Evolutionary conservation across 1,140 invertebrate species (phyloP), one percentile per base, ranked within the genome.

Genomic region (Drosophila teissieri): DNA sequence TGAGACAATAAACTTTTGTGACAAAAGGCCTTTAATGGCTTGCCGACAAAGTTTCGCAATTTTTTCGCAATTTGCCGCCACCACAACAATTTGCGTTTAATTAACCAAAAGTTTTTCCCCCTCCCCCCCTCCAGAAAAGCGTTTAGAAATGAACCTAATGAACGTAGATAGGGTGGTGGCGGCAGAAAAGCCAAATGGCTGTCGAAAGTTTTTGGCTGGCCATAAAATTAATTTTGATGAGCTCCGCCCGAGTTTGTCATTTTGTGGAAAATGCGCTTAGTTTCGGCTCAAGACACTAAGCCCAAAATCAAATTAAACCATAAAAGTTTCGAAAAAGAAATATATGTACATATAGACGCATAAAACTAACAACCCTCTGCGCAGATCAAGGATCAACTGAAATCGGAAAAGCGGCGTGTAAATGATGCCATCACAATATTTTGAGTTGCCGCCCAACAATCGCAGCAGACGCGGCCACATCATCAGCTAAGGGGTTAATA

Each of bases 381-480:
- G 4, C 48, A 52, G 81, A 60, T 75, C 78, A 58, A 27, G 67
- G 82, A 76, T 88, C 69, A 91, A 84, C 77, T 74, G 53, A 70
- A 91, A 91, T 80, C 88, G 72, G 69, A 77, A 86, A 84, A 84
- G 80, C 78, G 72, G 88, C 88, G 88, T 91, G 88, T 91, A 91
- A 91, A 91, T 91, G 62, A 91, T 76, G 88, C 82, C 88, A 91
- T 91, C 88, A 91, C 60, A 91, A 91, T 91, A 88, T 91, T 91
- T 77, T 84, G 88, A 91, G 82, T 77, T 31, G 57, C 40, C 15
- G 10, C 80, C 61, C 75, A 70, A 78, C 24, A 5, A 4, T 24
- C 4, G 69, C 48, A 36, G 37, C 46, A 60, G 61, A 60, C 63
- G 61, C 36, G 45, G 40, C 48, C 69, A 78, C 80, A 83, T 81